Percentiles rank a stretch among this genome's conserved stretches.
Evolutionary conservation across 2,797 vertebrate genomes (phyloP).

Genomic region (Ibycter americanus): DNA sequence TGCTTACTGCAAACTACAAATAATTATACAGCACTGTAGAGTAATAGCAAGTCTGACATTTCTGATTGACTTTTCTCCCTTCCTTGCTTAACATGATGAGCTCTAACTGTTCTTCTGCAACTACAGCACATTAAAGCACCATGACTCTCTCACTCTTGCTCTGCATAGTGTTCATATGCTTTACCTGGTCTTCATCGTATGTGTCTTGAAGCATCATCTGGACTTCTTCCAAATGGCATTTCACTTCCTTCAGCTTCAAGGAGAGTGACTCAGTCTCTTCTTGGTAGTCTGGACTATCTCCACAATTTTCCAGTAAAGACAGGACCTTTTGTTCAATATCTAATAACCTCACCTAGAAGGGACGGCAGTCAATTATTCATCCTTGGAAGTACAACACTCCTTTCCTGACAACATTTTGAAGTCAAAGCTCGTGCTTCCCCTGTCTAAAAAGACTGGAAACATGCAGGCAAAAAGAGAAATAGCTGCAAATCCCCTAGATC

Average conservation of each 20-base stretch:
- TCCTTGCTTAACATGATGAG: not conserved
- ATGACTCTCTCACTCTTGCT: not conserved
- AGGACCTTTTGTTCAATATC: constrained; percentile 88
- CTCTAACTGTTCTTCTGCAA: not conserved
- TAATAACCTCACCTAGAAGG: constrained; percentile 82
- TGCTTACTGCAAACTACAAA: not conserved
- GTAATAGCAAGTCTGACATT: not conserved
- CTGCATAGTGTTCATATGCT: not conserved
- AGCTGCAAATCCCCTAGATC: not conserved
- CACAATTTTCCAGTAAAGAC: constrained; percentile 73
- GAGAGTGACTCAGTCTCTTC: constrained; percentile 81
- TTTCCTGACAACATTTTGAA: not conserved
- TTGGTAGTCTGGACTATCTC: constrained; percentile 64
- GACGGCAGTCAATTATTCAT: constrained; percentile 42
- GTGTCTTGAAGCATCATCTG: constrained; percentile 85
- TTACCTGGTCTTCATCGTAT: constrained; percentile 75
- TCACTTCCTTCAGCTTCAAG: constrained; percentile 85
- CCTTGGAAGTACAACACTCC: not conserved
- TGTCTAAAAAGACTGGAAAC: not conserved
- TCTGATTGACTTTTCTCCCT: not conserved
- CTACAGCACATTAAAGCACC: not conserved
- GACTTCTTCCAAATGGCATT: constrained; percentile 84
- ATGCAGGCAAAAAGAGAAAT: not conserved
- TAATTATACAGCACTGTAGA: not conserved
- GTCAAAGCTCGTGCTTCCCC: not conserved